These are phyloP conservation scores for Rhynchonycteris naso DNA, from an alignment of 2,797 vertebrate species.

Conservation along the genomic window DNA sequence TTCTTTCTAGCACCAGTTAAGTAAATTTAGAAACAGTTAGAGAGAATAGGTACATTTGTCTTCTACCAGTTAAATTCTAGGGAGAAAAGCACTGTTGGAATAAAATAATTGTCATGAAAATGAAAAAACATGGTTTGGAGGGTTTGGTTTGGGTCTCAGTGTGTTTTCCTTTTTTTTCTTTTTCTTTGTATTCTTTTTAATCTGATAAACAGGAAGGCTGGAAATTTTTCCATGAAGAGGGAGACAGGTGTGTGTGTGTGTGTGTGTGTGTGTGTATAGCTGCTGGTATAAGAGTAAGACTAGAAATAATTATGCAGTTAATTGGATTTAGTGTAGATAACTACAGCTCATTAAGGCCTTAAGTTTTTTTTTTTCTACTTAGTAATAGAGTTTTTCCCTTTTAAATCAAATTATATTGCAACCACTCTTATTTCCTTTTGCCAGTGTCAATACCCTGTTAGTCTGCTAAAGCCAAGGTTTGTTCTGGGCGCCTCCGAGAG, in stretches of 20 bases:
- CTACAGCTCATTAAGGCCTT: constrained; percentile 64
- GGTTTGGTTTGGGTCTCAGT: constrained; percentile 63
- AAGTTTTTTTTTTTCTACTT: constrained; percentile 37
- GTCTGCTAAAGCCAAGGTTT: background rate
- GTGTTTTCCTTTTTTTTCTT: constrained; percentile 68
- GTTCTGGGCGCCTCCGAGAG: background rate
- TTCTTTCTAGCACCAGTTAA: constrained; percentile 74
- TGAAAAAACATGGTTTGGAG: constrained; percentile 71
- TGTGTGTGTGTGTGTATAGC: background rate
- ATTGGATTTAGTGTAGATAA: constrained; percentile 70
- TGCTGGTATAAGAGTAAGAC: constrained; percentile 18
- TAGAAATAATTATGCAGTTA: constrained; percentile 68
- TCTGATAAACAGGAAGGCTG: constrained; percentile 63
- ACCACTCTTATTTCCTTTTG: constrained; percentile 33
- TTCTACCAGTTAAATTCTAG: constrained; percentile 81
- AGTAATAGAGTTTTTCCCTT: constrained; percentile 60
- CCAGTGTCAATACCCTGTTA: background rate
- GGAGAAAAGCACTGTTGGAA: constrained; percentile 72
- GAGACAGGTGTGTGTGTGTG: background rate
- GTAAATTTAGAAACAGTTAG: constrained; percentile 82
- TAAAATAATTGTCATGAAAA: constrained; percentile 79
- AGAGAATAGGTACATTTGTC: constrained; percentile 82
- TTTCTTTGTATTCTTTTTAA: constrained; percentile 51
- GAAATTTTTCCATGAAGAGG: constrained; percentile 54
- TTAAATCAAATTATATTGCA: constrained; percentile 51